Evolutionary conservation across 1,140 invertebrate genomes (phyloP), one percentile per base, ranked within the genome.

Genomic region (Magallana gigas): DNA sequence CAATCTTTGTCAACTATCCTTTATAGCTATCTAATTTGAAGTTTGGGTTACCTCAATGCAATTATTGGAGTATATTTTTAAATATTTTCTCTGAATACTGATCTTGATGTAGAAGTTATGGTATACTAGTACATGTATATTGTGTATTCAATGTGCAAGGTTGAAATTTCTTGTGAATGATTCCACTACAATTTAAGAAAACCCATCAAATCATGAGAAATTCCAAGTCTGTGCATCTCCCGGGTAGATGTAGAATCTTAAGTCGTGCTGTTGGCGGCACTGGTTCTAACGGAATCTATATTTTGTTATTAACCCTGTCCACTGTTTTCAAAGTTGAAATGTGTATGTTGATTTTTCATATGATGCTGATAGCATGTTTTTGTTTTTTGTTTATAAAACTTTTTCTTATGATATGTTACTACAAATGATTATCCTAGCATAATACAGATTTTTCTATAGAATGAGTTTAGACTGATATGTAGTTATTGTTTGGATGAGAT

Each of bases 401-500:
- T 76, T 29, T 76, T 29, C 36, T 1, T 76, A 76, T 29, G 29
- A 29, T 29, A 76, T 29, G 23, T 76, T 23, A 36, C 23, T 76
- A 76, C 68, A 12, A 76, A 76, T 76, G 12, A 18, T 18, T 16
- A 76, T 76, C 3, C 68, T 11, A 76, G 68, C 68, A 76, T 76
- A 76, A 76, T 76, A 76, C 68, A 76, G 18, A 76, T 5, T 12
- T 76, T 76, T 29, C 68, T 6, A 36, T 76, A 71, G 64, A 71
- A 23, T 18, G 64, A 76, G 7, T 76, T 36, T 76, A 76, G 68
- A 48, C 36, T 2, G 5, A 29, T 23, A 48, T 29, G 68, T 76
- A 76, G 68, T 29, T 5, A 76, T 76, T 76, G 68, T 76, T 76
- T 76, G 68, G 23, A 76, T 76, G 68, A 76, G 68, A 76, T 76